phyloP scores from a whole-genome alignment of 1,140 invertebrate genomes.

The Ostrea denselamellosa region DNA sequence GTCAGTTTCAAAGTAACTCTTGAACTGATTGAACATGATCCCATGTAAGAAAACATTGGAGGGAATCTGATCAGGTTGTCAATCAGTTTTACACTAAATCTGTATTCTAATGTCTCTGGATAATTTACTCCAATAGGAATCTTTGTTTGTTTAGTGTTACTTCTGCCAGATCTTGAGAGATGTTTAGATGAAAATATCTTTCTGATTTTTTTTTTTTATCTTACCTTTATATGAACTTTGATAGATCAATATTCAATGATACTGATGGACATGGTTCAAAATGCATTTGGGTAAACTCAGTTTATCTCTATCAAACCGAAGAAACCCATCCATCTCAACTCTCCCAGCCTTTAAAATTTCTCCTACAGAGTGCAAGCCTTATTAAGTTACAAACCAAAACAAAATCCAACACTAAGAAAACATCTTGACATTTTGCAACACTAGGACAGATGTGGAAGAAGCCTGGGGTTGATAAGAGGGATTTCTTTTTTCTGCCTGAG shows the following conservation, averaged over 20 bases:
- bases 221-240: too few species aligned
- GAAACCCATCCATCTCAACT: too few species aligned
- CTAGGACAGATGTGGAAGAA: slow-evolving; percentile 20
- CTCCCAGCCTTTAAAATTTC: background rate
- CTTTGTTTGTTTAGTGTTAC: background rate
- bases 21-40: slow-evolving; percentile 20
- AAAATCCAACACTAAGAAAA: slow-evolving; percentile 20
- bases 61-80: slow-evolving; percentile 20
- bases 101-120: background rate
- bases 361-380: background rate
- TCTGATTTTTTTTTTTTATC: too few species aligned
- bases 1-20: slow-evolving; percentile 26
- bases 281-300: background rate
- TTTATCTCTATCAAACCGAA: background rate
- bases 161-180: background rate
- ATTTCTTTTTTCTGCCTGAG: slow-evolving; percentile 1
- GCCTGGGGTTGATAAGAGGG: slow-evolving; percentile 14
- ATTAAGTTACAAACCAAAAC: slow-evolving; percentile 36
- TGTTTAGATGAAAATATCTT: background rate
- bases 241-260: too few species aligned
- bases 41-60: slow-evolving; percentile 25
- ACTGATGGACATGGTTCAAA: background rate
- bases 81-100: background rate
- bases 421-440: slow-evolving; percentile 24
- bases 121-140: background rate